Conservation (phyloP, 2,797 vertebrate genomes). For the Heliangelus exortis region DNA sequence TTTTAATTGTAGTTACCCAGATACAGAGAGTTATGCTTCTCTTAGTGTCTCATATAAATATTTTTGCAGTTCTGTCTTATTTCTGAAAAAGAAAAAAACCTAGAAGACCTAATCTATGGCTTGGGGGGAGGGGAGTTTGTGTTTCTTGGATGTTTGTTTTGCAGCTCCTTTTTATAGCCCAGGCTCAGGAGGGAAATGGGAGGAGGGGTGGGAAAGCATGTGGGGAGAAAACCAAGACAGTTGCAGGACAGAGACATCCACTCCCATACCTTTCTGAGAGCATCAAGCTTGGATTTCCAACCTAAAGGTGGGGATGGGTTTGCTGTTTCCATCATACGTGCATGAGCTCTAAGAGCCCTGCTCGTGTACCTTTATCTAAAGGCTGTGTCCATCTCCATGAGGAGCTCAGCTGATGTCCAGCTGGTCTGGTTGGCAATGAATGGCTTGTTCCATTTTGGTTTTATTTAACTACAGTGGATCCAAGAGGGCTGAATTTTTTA, state of each 20-base stretch:
- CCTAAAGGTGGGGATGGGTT: not conserved
- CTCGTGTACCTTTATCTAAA: not conserved
- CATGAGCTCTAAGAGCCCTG: not conserved
- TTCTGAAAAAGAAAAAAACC: not conserved
- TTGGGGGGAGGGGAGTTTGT: not conserved
- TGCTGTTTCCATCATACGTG: not conserved
- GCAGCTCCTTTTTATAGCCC: slow-evolving; percentile 25
- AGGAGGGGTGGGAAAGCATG: slow-evolving; percentile 14
- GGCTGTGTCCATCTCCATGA: not conserved
- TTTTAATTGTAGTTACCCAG: not conserved
- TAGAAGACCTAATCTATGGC: not conserved
- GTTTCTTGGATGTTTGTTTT: slow-evolving; percentile 46
- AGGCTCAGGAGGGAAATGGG: not conserved
- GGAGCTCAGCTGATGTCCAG: not conserved
- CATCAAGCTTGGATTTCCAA: not conserved
- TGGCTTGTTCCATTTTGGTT: not conserved
- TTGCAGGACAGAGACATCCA: not conserved
- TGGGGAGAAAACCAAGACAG: not conserved
- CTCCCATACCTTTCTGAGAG: not conserved
- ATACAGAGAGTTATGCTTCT: not conserved
- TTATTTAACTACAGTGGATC: not conserved
- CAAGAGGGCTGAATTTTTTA: not conserved
- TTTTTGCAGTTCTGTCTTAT: not conserved
- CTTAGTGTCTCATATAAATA: not conserved
- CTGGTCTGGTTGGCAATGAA: not conserved